Percentiles rank a stretch among this genome's conserved stretches.
phyloP scores from a whole-genome alignment of 1,140 invertebrate genomes.

The honey bee (Apis mellifera) region Amel_HAv3.1 CM009943.2:8318501-8319000 shows the following conservation, averaged over 20 bases:
- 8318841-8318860: not conserved
- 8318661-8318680: slow-evolving; percentile 38
- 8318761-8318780: slow-evolving; percentile 47
- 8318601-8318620: slow-evolving; percentile 21
- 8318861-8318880: not conserved
- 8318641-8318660: not conserved
- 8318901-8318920: too few species aligned
- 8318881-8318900: not conserved
- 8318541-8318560: not conserved
- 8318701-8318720: slow-evolving; percentile 58
- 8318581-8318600: slow-evolving; percentile 7
- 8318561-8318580: slow-evolving; percentile 44
- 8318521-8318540: slow-evolving; percentile 19
- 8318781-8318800: slow-evolving; percentile 57
- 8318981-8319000: not conserved
- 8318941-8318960: not conserved
- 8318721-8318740: slow-evolving; percentile 45
- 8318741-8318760: slow-evolving; percentile 17
- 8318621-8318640: not conserved
- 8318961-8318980: not conserved
- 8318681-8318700: slow-evolving; percentile 49
- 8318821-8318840: slow-evolving; percentile 10
- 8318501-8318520: not conserved
- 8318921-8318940: not conserved
- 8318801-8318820: not conserved